Evolutionary conservation across 2,888 invertebrate species (phyloP), one percentile per base, ranked within the genome.

Genomic region (Rugalucina vietnamica): DNA sequence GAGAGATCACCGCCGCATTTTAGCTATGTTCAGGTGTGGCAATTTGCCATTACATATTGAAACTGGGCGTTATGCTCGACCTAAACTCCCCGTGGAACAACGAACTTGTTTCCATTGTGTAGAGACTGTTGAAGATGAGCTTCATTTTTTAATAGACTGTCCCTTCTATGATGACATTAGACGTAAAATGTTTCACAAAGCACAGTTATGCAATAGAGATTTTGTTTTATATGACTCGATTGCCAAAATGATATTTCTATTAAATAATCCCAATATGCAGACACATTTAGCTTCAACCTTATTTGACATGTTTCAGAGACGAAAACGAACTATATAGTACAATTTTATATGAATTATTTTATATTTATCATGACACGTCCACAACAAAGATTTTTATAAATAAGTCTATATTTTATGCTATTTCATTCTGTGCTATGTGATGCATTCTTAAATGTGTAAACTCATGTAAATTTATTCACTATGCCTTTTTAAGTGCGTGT

Each of bases 231-330:
- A 2, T 12, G 34, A 32, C 8, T 18, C 27, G 65, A 34, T 18
- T 18, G 29, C 32, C 1, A 65, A 65, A 65, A 12, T 65, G 3
- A 65, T 65, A 65, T 65, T 65, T 65, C 34, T 65, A n/a, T n/a
- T 54, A n/a, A 65, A 65, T n/a, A 32, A 65, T 65, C 4, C 34
- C 10, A 65, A 65, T 65, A 65, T 65, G 65, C 65, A 65, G 65
- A 14, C 65, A 21, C 32, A 34, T 65, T 2, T 65, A 34, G 65
- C 65, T 1, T 34, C 24, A 34, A 65, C 34, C 12, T 34, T 65
- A 34, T 14, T 34, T 34, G 65, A 65, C 34, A 65, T 65, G 65
- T 65, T 2, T 1, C 65, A 65, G 18, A 65, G 65, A n/a, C 32
- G 34, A 65, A 65, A 65, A 65, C 32, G 60, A 54, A 21, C n/a